Evolutionary conservation across 2,888 invertebrate genomes (phyloP).

Genomic region (Cantharis lateralis): DNA sequence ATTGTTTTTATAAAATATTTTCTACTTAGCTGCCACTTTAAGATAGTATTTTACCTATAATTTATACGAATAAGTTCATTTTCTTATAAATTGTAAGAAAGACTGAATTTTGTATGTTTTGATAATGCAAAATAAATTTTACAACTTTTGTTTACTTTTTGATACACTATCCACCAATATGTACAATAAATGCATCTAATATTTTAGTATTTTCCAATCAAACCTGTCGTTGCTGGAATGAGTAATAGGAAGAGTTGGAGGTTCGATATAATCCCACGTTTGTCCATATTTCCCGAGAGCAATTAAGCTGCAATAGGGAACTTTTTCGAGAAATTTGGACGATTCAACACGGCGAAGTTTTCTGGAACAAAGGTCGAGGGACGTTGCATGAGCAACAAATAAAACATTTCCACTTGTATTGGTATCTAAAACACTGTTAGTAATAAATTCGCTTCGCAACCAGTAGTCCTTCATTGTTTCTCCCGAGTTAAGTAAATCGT

Average conservation of each 20-base stretch:
- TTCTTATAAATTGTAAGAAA: slow-evolving; percentile 17
- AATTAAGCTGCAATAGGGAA: slow-evolving; percentile 83
- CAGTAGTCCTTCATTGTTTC: slow-evolving; percentile 74
- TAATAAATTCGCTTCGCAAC: slow-evolving; percentile 62
- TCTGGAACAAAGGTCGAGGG: slow-evolving; percentile 81
- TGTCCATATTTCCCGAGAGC: slow-evolving; percentile 61
- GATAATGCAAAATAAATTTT: neutral
- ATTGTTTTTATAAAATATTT: neutral
- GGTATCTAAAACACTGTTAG: slow-evolving; percentile 60
- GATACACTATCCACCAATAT: too few relatives aligned
- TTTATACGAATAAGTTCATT: slow-evolving; percentile 1
- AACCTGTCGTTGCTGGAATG: slow-evolving; percentile 86
- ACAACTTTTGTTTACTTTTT: neutral
- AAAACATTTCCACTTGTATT: slow-evolving; percentile 79
- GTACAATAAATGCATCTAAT: slow-evolving; percentile 2
- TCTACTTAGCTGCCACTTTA: neutral
- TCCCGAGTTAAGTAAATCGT: slow-evolving; percentile 59
- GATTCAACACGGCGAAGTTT: slow-evolving; percentile 71
- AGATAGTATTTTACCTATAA: neutral
- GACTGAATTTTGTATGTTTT: slow-evolving; percentile 30
- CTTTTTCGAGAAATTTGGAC: slow-evolving; percentile 73
- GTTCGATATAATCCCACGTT: slow-evolving; percentile 74
- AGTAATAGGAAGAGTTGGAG: slow-evolving; percentile 83
- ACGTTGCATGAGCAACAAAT: slow-evolving; percentile 89
- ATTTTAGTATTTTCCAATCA: slow-evolving; percentile 69